Base-by-base conservation (phyloP, 2,888 invertebrate species). In the Noctua comes region DNA sequence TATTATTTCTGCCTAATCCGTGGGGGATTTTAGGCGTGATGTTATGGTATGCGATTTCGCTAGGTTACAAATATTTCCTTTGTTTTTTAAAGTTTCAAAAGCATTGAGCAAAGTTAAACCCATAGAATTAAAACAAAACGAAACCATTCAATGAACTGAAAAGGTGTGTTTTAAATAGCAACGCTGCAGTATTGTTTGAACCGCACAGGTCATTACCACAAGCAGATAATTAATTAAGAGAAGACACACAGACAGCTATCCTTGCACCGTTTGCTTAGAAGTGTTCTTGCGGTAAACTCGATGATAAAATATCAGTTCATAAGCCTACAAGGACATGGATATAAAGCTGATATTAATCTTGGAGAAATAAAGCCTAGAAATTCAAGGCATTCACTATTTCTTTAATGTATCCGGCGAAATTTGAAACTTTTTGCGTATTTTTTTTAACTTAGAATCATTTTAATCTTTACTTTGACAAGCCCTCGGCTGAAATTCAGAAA, bases 71-170 rank as follows among this genome's bases (percentile, higher is more conserved):
- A 62, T 8, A 11, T 31, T 5, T 8, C 31, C 10, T 36, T 36
- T 64, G 21, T 43, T 66, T 66, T 43, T 66, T n/a, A 3, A 7
- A 65, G 2, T 13, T n/a, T 66, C 40, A 43, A n/a, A n/a, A 66
- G 16, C 8, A 2, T 43, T 66, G 1, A n/a, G 43, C n/a, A 66
- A 16, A 64, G 31, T 64, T 64, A 64, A 64, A 66, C n/a, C 40
- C n/a, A 66, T n/a, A n/a, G n/a, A 43, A 43, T n/a, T 66, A n/a
- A n/a, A 66, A 66, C 66, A 66, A 43, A 65, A 66, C 8, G 64
- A 31, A 64, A 21, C 27, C 64, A 24, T 40, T 1, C 40, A 40
- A n/a, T 65, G 1, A 65, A 8, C 13, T 43, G 4, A 43, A 66
- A n/a, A 16, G 24, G n/a, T 40, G 13, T 40, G n/a, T 27, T 66